Evolutionary conservation across 2,888 invertebrate genomes (phyloP).

Genomic region (Orchesella flavescens): DNA sequence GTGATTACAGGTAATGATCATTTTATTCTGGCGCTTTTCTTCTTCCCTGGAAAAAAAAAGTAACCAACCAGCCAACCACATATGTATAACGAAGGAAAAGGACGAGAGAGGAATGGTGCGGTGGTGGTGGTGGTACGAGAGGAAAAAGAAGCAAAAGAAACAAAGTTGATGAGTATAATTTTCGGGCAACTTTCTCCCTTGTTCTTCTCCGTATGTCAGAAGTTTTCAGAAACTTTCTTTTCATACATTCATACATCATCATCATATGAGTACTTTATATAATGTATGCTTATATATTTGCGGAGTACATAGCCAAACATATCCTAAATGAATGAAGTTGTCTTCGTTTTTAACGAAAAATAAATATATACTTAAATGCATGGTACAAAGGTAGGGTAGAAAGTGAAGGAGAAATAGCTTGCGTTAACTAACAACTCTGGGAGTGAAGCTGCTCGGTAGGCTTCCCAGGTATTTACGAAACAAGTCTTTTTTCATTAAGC

Average conservation of each 20-base stretch:
- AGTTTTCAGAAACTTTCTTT: constrained; percentile 35
- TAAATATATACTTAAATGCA: neutral
- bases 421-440: neutral
- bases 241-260: neutral
- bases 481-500: constrained; percentile 61
- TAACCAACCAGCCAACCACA: constrained; percentile 42
- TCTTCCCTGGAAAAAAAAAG: constrained; percentile 5
- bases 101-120: neutral
- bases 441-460: constrained; percentile 2
- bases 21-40: constrained; percentile 48
- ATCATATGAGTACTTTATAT: neutral
- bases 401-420: no score
- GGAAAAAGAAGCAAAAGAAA: constrained; percentile 39
- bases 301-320: neutral
- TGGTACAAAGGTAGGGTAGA: neutral
- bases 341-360: no score
- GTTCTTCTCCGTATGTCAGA: constrained; percentile 34
- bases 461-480: constrained; percentile 53
- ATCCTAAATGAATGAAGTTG: no score
- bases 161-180: constrained; percentile 63
- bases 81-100: neutral
- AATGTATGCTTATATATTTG: neutral
- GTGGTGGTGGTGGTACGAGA: neutral
- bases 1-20: constrained; percentile 64
- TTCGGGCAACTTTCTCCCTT: constrained; percentile 54